Evolutionary conservation across 2,888 invertebrate genomes (phyloP).

Genomic region (Dromius quadrimaculatus): DNA sequence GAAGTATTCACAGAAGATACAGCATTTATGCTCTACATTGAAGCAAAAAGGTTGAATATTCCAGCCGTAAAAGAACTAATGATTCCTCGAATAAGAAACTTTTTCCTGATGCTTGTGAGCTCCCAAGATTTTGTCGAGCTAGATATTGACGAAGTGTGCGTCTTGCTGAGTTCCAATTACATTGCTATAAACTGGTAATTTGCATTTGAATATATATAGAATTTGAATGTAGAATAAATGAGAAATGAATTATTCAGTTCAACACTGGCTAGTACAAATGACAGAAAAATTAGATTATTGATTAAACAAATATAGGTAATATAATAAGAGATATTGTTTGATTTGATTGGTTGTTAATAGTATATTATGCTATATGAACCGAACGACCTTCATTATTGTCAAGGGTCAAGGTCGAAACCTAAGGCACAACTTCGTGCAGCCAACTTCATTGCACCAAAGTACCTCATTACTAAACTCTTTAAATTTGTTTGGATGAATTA

Average conservation of each 20-base stretch:
- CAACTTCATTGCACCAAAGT: too few relatives aligned
- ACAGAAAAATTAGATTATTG: too few relatives aligned
- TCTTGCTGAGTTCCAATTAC: constrained; percentile 78
- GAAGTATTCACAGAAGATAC: constrained; percentile 80
- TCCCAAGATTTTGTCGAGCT: constrained; percentile 80
- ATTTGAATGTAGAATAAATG: neutral
- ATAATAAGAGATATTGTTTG: too few relatives aligned
- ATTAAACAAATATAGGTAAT: too few relatives aligned
- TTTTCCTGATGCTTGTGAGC: constrained; percentile 82
- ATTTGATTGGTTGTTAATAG: too few relatives aligned
- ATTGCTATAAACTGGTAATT: constrained; percentile 79
- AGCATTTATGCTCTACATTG: constrained; percentile 75
- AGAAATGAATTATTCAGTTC: neutral
- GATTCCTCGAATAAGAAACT: constrained; percentile 80
- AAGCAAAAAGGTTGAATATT: constrained; percentile 69
- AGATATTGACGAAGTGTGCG: constrained; percentile 74
- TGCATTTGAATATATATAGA: constrained; percentile 5
- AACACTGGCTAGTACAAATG: too few relatives aligned
- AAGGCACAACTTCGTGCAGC: too few relatives aligned
- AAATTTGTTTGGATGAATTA: too few relatives aligned
- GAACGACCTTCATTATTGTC: too few relatives aligned
- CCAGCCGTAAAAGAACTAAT: constrained; percentile 77
- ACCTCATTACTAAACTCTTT: too few relatives aligned
- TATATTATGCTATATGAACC: too few relatives aligned
- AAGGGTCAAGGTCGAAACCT: too few relatives aligned